Evolutionary conservation across 2,888 invertebrate species (phyloP).

Genomic region (Vanessa cardui): DNA sequence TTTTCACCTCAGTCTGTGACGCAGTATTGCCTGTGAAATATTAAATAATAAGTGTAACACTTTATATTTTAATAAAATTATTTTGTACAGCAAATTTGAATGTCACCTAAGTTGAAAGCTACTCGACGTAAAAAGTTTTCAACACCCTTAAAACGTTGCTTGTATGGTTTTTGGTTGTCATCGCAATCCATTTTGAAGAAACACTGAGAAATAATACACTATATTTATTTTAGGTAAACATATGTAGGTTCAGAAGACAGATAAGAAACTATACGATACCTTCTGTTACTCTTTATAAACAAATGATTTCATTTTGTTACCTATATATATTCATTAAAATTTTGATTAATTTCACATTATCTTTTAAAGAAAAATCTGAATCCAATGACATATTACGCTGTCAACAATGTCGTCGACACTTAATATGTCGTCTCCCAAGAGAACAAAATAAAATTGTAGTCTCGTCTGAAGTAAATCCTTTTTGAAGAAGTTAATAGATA

Average conservation of each 20-base stretch:
- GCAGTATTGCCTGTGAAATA: conserved; percentile 63
- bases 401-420: not conserved
- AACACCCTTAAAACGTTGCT: conserved; percentile 65
- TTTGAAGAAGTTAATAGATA: too few relatives aligned
- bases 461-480: too few relatives aligned
- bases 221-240: not conserved
- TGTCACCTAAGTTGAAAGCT: conserved; percentile 67
- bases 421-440: not conserved
- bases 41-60: not conserved
- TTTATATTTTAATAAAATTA: not conserved
- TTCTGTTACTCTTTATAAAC: conserved; percentile 8
- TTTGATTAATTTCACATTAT: not conserved
- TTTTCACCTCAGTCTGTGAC: conserved; percentile 75
- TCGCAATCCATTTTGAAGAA: conserved; percentile 49
- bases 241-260: too few relatives aligned
- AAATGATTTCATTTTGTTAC: conserved; percentile 23
- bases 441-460: not conserved
- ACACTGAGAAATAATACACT: not conserved
- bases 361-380: not conserved
- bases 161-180: conserved; percentile 41
- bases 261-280: not conserved
- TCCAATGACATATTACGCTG: not conserved
- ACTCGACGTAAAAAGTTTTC: conserved; percentile 68
- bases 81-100: too few relatives aligned
- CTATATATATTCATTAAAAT: conserved; percentile 7